A percentile compares a stretch with the other conserved stretches of the same genome.
Evolutionary conservation across 2,797 vertebrate genomes (phyloP).

Genomic region (Takifugu rubripes): DNA sequence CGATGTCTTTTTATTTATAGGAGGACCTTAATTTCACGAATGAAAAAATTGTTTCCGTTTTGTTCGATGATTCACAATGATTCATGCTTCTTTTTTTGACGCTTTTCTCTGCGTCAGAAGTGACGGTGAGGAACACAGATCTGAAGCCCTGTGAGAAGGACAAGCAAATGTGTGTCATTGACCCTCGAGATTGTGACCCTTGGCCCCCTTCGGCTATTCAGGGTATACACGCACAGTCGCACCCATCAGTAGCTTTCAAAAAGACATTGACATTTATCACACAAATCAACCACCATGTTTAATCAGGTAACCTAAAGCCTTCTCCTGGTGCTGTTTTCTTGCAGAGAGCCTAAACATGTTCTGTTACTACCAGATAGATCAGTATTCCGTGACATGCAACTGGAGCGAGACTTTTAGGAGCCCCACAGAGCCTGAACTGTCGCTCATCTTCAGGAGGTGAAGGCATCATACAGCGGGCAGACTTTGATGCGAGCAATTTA

Average conservation of each 20-base stretch:
- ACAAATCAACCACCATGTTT: no score
- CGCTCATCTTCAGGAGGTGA: slow-evolving; percentile 41
- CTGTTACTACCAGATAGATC: slow-evolving; percentile 12
- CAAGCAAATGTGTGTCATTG: slow-evolving; percentile 23
- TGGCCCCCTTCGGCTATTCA: not conserved
- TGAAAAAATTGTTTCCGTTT: no score
- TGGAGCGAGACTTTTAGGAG: slow-evolving; percentile 13
- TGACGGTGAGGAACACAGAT: slow-evolving; percentile 17
- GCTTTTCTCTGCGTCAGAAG: slow-evolving; percentile 19
- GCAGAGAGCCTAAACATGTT: slow-evolving; percentile 40
- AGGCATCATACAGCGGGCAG: not conserved
- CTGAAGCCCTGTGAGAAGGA: slow-evolving; percentile 17
- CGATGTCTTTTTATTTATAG: no score
- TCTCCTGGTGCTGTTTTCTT: not conserved
- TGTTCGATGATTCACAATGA: not conserved
- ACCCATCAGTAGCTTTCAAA: no score
- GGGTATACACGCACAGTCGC: slow-evolving; percentile 21
- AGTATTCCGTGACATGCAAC: slow-evolving; percentile 20
- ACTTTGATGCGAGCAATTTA: not conserved
- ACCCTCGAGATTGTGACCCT: slow-evolving; percentile 17
- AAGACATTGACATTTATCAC: no score
- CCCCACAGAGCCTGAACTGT: not conserved
- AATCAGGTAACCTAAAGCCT: no score
- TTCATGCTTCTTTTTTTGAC: no score
- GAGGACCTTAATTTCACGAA: no score